phyloP scores from a whole-genome alignment of 2,888 invertebrate genomes.

The Syritta pipiens region DNA sequence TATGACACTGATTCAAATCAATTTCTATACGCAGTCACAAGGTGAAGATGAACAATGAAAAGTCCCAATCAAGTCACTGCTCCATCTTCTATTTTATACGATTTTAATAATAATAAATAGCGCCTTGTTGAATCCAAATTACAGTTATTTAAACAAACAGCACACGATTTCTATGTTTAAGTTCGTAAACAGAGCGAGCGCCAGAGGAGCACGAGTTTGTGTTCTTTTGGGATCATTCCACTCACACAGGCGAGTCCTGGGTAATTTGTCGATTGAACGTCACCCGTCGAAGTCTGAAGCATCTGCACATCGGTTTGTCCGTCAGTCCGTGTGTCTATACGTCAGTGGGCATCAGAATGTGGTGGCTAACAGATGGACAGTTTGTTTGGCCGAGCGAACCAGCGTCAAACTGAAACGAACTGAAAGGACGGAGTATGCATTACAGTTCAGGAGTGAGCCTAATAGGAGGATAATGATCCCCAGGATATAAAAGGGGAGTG shows the following conservation, averaged over 20 bases:
- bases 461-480: slow-evolving; percentile 67
- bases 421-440: not conserved
- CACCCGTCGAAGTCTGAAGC: slow-evolving; percentile 10
- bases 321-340: slow-evolving; percentile 54
- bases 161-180: slow-evolving; percentile 76
- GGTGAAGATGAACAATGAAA: not conserved
- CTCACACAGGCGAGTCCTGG: slow-evolving; percentile 13
- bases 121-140: slow-evolving; percentile 74
- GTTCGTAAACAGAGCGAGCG: slow-evolving; percentile 30
- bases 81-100: slow-evolving; percentile 14
- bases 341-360: slow-evolving; percentile 57
- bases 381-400: slow-evolving; percentile 28
- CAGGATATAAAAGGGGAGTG: slow-evolving; percentile 70
- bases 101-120: slow-evolving; percentile 53
- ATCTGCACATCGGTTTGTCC: slow-evolving; percentile 12
- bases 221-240: slow-evolving; percentile 52
- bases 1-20: not conserved
- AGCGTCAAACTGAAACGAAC: slow-evolving; percentile 10
- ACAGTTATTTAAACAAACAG: slow-evolving; percentile 79
- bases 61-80: not conserved
- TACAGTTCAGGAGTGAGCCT: slow-evolving; percentile 57
- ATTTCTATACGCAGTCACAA: not conserved
- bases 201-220: slow-evolving; percentile 37
- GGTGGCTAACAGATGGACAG: slow-evolving; percentile 49
- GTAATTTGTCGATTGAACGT: slow-evolving; percentile 48